Percentiles rank a stretch among this genome's conserved stretches.
Evolutionary conservation across 1,140 invertebrate genomes (phyloP).

Genomic region (Euglossa dilemma): DNA sequence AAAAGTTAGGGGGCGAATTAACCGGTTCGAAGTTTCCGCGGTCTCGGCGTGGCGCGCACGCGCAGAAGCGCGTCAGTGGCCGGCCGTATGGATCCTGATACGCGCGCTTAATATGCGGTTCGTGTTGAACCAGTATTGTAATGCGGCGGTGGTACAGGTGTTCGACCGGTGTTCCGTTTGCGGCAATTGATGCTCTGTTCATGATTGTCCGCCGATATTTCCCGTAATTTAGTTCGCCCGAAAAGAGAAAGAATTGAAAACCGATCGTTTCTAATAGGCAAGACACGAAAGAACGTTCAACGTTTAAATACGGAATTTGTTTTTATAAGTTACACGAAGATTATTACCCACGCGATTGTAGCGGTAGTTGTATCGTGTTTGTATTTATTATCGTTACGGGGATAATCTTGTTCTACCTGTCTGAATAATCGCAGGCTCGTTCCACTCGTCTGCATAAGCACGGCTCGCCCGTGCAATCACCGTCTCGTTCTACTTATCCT

Average conservation of each 20-base stretch:
- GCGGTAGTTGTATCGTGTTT: neutral
- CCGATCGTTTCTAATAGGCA: neutral
- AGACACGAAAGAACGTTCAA: too few relatives aligned
- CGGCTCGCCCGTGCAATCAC: neutral
- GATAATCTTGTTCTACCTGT: neutral
- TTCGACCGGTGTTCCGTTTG: conserved; percentile 10
- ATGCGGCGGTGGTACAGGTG: conserved; percentile 6
- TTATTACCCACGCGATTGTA: neutral
- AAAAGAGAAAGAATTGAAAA: neutral
- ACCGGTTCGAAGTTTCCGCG: neutral
- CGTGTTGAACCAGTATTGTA: conserved; percentile 18
- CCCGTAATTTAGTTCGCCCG: neutral
- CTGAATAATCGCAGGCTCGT: neutral
- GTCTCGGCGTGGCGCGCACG: neutral
- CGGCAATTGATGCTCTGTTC: conserved; percentile 14
- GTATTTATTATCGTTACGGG: neutral
- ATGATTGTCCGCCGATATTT: neutral
- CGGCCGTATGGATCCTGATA: neutral
- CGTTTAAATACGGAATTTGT: too few relatives aligned
- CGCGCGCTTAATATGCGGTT: conserved; percentile 11
- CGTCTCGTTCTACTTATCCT: conserved; percentile 1
- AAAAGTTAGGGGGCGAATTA: conserved; percentile 9
- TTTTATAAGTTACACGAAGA: neutral
- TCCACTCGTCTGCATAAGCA: neutral
- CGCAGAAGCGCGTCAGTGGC: neutral